Percentiles rank a stretch among this genome's conserved stretches.
phyloP scores from a whole-genome alignment of 2,888 invertebrate genomes.

The Patella caerulea region DNA sequence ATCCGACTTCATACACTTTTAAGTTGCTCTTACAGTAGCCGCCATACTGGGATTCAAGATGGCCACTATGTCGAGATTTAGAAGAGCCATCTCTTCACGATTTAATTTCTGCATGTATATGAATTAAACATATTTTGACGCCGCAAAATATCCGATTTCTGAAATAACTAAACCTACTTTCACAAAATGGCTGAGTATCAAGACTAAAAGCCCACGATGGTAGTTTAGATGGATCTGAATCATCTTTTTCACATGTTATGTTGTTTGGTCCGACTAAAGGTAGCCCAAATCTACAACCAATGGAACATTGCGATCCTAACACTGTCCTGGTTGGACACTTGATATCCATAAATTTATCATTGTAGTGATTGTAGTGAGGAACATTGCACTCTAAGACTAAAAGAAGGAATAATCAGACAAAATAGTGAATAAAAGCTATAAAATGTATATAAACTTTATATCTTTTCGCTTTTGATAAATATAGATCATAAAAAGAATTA shows the following conservation, averaged over 20 bases:
- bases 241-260: slow-evolving; percentile 3
- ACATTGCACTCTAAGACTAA: not conserved
- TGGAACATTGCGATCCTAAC: slow-evolving; percentile 16
- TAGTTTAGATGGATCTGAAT: slow-evolving; percentile 3
- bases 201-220: not conserved
- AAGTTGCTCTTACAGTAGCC: too few relatives aligned
- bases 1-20: too few relatives aligned
- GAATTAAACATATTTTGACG: too few relatives aligned
- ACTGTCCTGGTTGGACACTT: slow-evolving; percentile 2
- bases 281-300: slow-evolving; percentile 22
- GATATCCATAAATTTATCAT: slow-evolving; percentile 4
- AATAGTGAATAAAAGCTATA: too few relatives aligned
- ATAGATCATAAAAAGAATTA: not conserved
- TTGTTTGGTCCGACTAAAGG: slow-evolving; percentile 2
- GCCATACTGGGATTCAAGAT: too few relatives aligned
- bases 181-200: slow-evolving; percentile 5
- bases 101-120: too few relatives aligned
- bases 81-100: too few relatives aligned
- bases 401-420: not conserved
- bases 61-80: too few relatives aligned
- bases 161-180: not conserved
- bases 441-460: not conserved
- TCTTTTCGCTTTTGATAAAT: not conserved
- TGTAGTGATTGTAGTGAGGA: not conserved
- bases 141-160: too few relatives aligned